phyloP scores from a whole-genome alignment of 2,797 vertebrate genomes.

The Acanthurus leucopareius region DNA sequence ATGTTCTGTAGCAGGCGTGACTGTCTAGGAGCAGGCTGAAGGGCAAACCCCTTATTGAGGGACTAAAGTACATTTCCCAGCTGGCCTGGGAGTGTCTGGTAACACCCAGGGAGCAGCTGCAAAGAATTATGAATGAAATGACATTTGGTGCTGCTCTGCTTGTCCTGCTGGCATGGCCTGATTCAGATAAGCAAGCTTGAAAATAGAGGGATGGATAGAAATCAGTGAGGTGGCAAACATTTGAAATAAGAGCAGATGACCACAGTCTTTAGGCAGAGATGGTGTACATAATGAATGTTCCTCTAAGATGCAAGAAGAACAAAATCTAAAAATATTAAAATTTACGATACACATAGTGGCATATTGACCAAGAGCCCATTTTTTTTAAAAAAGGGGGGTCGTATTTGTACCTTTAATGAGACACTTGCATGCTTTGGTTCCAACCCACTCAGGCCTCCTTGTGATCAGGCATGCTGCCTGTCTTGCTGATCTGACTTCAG shows the following conservation, averaged over 20 bases:
- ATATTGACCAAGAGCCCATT: conserved; percentile 8
- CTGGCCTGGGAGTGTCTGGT: conserved; percentile 39
- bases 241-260: conserved; percentile 36
- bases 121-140: conserved; percentile 49
- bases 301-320: background rate
- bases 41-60: conserved; percentile 34
- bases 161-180: conserved; percentile 54
- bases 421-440: background rate
- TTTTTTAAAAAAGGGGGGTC: background rate
- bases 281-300: conserved; percentile 8
- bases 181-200: conserved; percentile 65
- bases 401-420: background rate
- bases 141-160: conserved; percentile 45
- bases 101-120: conserved; percentile 54
- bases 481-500: conserved; percentile 22
- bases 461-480: conserved; percentile 9
- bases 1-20: conserved; percentile 32
- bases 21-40: conserved; percentile 31
- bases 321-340: background rate
- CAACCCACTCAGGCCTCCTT: background rate
- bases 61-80: conserved; percentile 40
- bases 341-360: background rate
- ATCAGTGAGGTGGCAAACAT: conserved; percentile 35
- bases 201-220: conserved; percentile 36
- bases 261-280: background rate